These are phyloP conservation scores for Melitaea athalia DNA, from an alignment of 2,888 invertebrate species.

Conservation along the genomic window DNA sequence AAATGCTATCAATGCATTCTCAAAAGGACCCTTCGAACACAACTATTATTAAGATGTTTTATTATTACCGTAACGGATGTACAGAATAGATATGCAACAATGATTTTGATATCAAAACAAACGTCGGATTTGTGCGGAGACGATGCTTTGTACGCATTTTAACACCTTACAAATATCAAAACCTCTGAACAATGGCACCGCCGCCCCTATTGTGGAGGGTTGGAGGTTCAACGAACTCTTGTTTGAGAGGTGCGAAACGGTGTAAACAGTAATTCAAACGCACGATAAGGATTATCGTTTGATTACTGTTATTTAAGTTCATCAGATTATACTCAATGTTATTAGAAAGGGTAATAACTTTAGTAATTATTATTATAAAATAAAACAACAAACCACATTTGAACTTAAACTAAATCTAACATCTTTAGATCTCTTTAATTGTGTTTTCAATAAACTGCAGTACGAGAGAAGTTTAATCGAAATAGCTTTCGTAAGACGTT, in stretches of 20 bases:
- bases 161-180: slow-evolving; percentile 55
- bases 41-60: slow-evolving; percentile 5
- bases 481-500: slow-evolving; percentile 3
- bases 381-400: slow-evolving; percentile 5
- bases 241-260: slow-evolving; percentile 43
- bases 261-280: slow-evolving; percentile 43
- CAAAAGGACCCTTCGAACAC: background rate
- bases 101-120: slow-evolving; percentile 34
- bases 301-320: slow-evolving; percentile 36
- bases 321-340: slow-evolving; percentile 31
- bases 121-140: slow-evolving; percentile 24
- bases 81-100: slow-evolving; percentile 15
- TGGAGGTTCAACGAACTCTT: slow-evolving; percentile 54
- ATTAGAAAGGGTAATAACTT: slow-evolving; percentile 19
- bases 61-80: slow-evolving; percentile 17
- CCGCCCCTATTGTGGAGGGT: slow-evolving; percentile 55
- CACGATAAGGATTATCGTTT: slow-evolving; percentile 37
- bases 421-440: background rate
- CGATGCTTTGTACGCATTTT: slow-evolving; percentile 47
- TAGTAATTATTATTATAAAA: background rate
- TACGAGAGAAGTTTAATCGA: slow-evolving; percentile 9
- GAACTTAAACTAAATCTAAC: background rate
- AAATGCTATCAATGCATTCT: background rate
- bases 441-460: background rate
- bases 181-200: slow-evolving; percentile 55